A percentile compares a stretch with the other conserved stretches of the same genome.
These are phyloP conservation scores for Onychomys leucogaster DNA, from an alignment of 2,797 vertebrate species.

Conservation along the genomic window DNA sequence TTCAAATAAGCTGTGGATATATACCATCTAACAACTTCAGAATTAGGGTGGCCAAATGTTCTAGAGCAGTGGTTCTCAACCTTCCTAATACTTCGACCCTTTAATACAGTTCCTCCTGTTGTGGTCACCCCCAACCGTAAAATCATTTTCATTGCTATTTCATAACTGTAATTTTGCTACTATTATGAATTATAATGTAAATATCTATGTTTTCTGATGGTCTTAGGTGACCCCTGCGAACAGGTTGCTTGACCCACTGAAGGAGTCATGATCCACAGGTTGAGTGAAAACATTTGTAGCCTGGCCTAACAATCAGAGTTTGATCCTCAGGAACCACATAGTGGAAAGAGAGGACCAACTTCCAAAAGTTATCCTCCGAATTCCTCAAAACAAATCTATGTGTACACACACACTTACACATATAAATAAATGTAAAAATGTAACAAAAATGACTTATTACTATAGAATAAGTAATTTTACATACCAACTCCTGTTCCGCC, in stretches of 20 bases:
- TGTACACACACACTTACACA: too few relatives aligned
- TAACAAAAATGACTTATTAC: not conserved
- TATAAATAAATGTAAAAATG: not conserved
- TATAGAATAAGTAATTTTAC: not conserved
- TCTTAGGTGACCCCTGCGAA: not conserved
- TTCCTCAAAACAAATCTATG: not conserved
- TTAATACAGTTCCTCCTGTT: too few relatives aligned
- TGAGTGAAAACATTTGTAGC: not conserved
- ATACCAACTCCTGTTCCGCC: too few relatives aligned
- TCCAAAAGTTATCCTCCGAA: not conserved
- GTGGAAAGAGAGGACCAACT: not conserved
- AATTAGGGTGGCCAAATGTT: not conserved
- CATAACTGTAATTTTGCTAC: not conserved
- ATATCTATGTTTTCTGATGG: not conserved
- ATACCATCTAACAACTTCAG: not conserved
- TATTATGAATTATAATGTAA: not conserved
- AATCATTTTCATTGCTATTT: not conserved
- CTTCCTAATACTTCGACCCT: not conserved
- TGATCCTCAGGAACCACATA: not conserved
- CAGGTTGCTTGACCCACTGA: too few relatives aligned
- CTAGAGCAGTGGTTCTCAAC: too few relatives aligned
- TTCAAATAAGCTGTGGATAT: not conserved
- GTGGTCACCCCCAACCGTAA: not conserved
- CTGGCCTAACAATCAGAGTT: not conserved
- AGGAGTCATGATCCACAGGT: too few relatives aligned